These are phyloP conservation scores for Morus bassanus DNA, from an alignment of 2,797 vertebrate genomes.

Conservation along the genomic window DNA sequence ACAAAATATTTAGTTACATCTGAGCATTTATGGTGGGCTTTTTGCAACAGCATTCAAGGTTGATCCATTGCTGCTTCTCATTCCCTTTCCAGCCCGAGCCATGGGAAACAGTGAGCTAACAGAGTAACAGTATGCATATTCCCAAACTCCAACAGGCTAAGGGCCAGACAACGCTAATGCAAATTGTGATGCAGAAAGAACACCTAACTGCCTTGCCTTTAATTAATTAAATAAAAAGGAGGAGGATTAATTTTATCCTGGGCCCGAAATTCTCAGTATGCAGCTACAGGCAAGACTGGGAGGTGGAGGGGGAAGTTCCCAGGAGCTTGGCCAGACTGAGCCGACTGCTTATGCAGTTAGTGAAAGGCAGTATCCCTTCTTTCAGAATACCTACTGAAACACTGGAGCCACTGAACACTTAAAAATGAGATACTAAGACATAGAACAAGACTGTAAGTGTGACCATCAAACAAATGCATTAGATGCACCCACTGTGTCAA, in stretches of 20 bases:
- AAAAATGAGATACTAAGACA: background rate
- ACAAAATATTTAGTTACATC: background rate
- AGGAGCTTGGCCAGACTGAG: background rate
- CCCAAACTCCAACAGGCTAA: background rate
- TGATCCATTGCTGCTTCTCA: background rate
- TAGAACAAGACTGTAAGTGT: background rate
- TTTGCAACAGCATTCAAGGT: background rate
- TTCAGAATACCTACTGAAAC: background rate
- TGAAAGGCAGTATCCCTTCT: background rate
- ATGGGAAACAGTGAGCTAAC: background rate
- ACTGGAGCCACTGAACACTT: background rate
- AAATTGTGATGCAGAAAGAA: background rate
- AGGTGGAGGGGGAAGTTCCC: background rate
- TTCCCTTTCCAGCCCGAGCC: background rate
- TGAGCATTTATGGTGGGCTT: background rate
- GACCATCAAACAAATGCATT: background rate
- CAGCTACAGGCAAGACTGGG: background rate
- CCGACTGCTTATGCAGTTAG: background rate
- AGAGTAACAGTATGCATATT: background rate
- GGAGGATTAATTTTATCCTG: background rate
- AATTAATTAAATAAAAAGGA: background rate
- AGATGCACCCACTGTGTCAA: background rate
- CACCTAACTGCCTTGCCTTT: background rate
- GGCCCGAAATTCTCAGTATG: background rate
- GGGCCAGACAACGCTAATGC: background rate